Evolutionary conservation across 2,888 invertebrate genomes (phyloP), one percentile per base, ranked within the genome.

Genomic region (Neuroscelio doddi): DNA sequence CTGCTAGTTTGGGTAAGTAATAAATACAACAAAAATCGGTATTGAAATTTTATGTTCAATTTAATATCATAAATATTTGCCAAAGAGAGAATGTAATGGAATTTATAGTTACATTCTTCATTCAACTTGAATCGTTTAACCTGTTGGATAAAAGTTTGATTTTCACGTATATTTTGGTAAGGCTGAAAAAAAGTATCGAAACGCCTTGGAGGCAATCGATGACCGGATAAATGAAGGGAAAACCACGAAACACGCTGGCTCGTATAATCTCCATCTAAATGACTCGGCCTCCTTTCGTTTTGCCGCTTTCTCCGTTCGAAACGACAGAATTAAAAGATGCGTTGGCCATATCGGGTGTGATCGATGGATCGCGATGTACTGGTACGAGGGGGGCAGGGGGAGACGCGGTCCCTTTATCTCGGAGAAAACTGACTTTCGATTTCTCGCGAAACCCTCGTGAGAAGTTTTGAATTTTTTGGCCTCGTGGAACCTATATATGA

Each of bases 241-340:
- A 68, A 64, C 27, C 44, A 45, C 62, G 27, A 57, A 68, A 65
- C 59, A 45, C 50, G 39, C 15, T 17, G 56, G 62, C 47, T 51
- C 62, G 63, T 61, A 73, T 68, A 69, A 69, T 77, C 71, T 73
- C 64, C 74, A 73, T 74, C 73, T 70, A 76, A 77, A 76, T 72
- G 68, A 74, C 71, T 66, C 68, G 77, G 59, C 79, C 79, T 71
- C 73, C 68, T 77, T 80, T 75, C 74, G 62, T 57, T 17, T 52
- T 59, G 67, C 69, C 72, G 80, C 80, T 80, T 80, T 80, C 80
- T 77, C 80, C 74, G 57, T 59, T 71, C 62, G 67, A 69, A 74
- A 74, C 62, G 69, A 63, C 61, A 56, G 68, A 61, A 65, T 61
- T 57, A 41, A 65, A 52, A 63, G 50, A 69, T 65, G 53, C 53